Percentiles rank a stretch among this genome's conserved stretches.
phyloP scores from a whole-genome alignment of 2,113 vertebrate species.

The Cnemophilus loriae region DNA sequence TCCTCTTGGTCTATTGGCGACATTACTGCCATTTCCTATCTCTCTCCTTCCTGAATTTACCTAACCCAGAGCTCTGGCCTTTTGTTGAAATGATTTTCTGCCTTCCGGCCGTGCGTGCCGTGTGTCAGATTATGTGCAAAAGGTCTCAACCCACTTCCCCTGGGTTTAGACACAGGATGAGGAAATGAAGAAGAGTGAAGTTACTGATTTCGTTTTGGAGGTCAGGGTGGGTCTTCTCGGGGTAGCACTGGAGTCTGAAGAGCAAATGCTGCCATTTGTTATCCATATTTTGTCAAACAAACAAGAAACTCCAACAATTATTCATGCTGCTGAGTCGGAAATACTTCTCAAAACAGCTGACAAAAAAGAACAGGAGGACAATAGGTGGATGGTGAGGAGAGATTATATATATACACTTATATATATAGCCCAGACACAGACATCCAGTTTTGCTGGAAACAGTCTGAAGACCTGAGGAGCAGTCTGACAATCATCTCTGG shows the following conservation, averaged over 20 bases:
- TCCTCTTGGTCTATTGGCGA: conserved; percentile 63
- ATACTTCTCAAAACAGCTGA: conserved; percentile 75
- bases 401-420: background rate
- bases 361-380: conserved; percentile 57
- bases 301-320: conserved; percentile 41
- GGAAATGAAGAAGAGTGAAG: conserved; percentile 77
- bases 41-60: conserved; percentile 76
- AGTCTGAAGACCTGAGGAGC: background rate
- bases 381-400: conserved; percentile 27
- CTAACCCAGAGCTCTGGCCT: conserved; percentile 67
- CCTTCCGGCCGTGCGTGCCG: conserved; percentile 71
- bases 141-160: conserved; percentile 73
- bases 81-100: conserved; percentile 77
- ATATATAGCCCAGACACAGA: conserved; percentile 27
- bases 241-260: conserved; percentile 22
- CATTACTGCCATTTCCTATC: conserved; percentile 73
- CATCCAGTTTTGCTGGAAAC: conserved; percentile 33
- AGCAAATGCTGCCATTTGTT: conserved; percentile 43
- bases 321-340: conserved; percentile 58
- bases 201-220: conserved; percentile 71
- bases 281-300: conserved; percentile 55
- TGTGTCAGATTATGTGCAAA: conserved; percentile 78
- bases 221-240: conserved; percentile 67
- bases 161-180: conserved; percentile 77
- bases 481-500: conserved; percentile 22